Evolutionary conservation across 2,113 vertebrate species (phyloP), one percentile per base, ranked within the genome.

Genomic region (Phaetusa simplex): DNA sequence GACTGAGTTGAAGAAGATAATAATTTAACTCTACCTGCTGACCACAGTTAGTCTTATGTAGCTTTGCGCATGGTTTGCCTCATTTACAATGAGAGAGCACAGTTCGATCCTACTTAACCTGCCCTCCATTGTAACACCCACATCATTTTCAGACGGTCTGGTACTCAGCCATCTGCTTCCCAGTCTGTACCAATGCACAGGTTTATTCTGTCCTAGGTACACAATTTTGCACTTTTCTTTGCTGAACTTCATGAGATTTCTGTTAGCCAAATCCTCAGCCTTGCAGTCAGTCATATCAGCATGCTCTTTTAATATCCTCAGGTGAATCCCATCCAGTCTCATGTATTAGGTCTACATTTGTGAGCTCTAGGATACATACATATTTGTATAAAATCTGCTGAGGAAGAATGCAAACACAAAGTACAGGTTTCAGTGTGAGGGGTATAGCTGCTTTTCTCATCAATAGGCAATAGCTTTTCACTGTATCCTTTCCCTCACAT

Each of bases 381-480:
- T 69, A 42, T 73, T 53, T 30, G 14, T 36, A 32, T 73, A 65
- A 59, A 88, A 78, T 23, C 23, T 26, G 34, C 23, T 23, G 36
- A 81, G 59, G 20, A 95, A 14, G 29, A 74, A 45, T 50, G 42
- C 70, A 70, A 92, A 73, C 67, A 92, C 19, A 65, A 83, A 78
- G 20, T 88, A 45, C 30, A 82, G 15, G 15, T 83, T 88, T 93
- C 91, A 73, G 9, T 45, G 43, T 72, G 45, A 92, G 72, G 30
- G 82, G 66, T 81, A 55, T 7, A 11, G n/a, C 83, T 94, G 69
- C 70, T 82, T 91, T 95, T 86, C 83, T 93, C 65, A 90, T 86
- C 76, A 95, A 14, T 45, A 93, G 47, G 32, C 69, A 82, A 82
- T 81, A 78, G 20, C 45, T 92, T 90, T 96, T 78, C 24, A 14